Conservation (phyloP, 1,140 invertebrate species). For the Scaptomyza graminum region DNA sequence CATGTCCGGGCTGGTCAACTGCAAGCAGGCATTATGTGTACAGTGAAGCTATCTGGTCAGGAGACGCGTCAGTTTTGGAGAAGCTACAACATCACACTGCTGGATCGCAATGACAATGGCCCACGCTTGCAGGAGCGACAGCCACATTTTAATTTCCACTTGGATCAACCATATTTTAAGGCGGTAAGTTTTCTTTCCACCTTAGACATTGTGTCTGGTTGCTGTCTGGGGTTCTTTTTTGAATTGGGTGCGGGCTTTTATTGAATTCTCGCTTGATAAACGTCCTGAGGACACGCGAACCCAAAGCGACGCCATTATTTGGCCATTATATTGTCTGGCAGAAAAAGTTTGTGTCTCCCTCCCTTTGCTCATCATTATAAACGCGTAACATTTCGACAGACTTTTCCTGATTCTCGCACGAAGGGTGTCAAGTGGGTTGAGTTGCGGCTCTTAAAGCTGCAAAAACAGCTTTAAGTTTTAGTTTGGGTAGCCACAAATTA, state of each 20-base stretch:
- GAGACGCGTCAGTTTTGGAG: constrained; percentile 57
- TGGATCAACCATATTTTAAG: constrained; percentile 78
- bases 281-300: constrained; percentile 60
- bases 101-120: constrained; percentile 82
- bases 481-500: constrained; percentile 51
- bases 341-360: constrained; percentile 39
- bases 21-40: constrained; percentile 58
- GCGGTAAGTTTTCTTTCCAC: constrained; percentile 64
- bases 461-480: constrained; percentile 19
- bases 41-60: constrained; percentile 36
- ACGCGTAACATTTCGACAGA: constrained; percentile 68
- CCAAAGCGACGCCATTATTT: constrained; percentile 44
- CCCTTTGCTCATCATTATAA: constrained; percentile 70
- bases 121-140: constrained; percentile 70
- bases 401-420: constrained; percentile 67
- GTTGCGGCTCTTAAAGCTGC: constrained; percentile 40
- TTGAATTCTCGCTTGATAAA: constrained; percentile 73
- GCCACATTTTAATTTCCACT: constrained; percentile 60
- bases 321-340: constrained; percentile 66
- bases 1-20: constrained; percentile 51
- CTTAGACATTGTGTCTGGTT: constrained; percentile 64
- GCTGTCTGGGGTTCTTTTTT: constrained; percentile 46
- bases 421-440: constrained; percentile 32
- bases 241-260: constrained; percentile 67
- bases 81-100: constrained; percentile 60